phyloP scores from a whole-genome alignment of 1,140 invertebrate species.

The Drosophila insularis region DNA sequence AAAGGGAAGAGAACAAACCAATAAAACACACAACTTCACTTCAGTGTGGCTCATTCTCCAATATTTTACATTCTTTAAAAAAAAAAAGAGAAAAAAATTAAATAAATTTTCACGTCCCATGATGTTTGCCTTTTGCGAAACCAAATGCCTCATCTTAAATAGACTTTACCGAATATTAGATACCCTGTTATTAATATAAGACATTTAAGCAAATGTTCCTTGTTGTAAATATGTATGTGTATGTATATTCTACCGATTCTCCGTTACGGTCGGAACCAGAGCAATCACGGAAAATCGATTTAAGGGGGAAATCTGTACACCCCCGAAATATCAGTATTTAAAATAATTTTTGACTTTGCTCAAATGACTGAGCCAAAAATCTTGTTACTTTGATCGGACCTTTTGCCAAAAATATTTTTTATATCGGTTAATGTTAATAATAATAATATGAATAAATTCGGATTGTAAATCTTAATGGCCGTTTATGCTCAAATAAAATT shows the following conservation, averaged over 20 bases:
- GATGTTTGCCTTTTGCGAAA: neutral
- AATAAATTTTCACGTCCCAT: conserved; percentile 1
- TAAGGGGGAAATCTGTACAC: too few species aligned
- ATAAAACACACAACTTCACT: neutral
- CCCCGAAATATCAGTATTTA: too few species aligned
- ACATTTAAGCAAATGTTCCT: too few species aligned
- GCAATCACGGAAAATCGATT: too few species aligned
- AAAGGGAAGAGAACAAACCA: neutral
- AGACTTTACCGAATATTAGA: neutral
- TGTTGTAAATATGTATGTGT: too few species aligned
- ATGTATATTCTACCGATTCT: too few species aligned
- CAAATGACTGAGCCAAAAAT: too few species aligned
- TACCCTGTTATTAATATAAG: neutral
- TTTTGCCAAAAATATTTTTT: too few species aligned
- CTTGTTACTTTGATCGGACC: too few species aligned
- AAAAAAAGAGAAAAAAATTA: neutral
- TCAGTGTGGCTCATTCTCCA: neutral
- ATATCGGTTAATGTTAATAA: too few species aligned
- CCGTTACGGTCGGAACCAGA: too few species aligned
- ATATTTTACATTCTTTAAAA: neutral
- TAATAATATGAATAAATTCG: neutral
- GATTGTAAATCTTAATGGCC: neutral
- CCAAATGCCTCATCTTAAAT: neutral
- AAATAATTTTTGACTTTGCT: too few species aligned
- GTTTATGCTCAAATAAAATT: neutral